phyloP scores from a whole-genome alignment of 2,797 vertebrate genomes.

The Microctenopoma stevenorrisi region DNA sequence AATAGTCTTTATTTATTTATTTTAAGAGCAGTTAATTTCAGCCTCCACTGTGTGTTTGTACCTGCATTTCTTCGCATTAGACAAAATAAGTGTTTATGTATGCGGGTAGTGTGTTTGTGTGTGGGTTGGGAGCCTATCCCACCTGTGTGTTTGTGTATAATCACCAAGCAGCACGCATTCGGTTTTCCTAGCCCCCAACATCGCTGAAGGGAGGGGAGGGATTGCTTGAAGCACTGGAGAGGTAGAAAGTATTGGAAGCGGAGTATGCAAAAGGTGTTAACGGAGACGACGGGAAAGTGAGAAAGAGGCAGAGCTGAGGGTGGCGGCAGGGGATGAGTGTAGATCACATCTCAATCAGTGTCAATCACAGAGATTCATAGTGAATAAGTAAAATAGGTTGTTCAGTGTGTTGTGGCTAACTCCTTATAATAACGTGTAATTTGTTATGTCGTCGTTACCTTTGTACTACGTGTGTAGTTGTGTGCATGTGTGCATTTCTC shows the following conservation, averaged over 20 bases:
- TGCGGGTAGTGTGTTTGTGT: not conserved
- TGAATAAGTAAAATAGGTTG: not conserved
- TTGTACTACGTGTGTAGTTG: slow-evolving; percentile 21
- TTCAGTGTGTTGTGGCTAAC: not conserved
- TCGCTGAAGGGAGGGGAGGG: slow-evolving; percentile 34
- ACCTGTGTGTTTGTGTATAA: slow-evolving; percentile 43
- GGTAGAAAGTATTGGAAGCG: slow-evolving; percentile 25
- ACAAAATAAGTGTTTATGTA: slow-evolving; percentile 1
- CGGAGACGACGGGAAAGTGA: slow-evolving; percentile 24
- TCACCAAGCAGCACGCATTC: slow-evolving; percentile 54
- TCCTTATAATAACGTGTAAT: slow-evolving; percentile 2
- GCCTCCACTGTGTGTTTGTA: not conserved
- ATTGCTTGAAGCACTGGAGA: slow-evolving; percentile 32
- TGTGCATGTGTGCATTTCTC: slow-evolving; percentile 44
- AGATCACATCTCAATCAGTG: not conserved
- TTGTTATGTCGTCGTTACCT: slow-evolving; percentile 27
- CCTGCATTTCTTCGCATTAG: not conserved
- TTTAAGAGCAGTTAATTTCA: not conserved
- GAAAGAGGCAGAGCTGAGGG: slow-evolving; percentile 15
- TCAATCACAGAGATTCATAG: not conserved
- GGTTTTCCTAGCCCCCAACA: slow-evolving; percentile 31
- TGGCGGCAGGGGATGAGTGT: slow-evolving; percentile 14
- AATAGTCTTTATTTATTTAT: not conserved
- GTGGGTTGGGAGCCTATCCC: slow-evolving; percentile 24
- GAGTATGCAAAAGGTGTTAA: slow-evolving; percentile 26